These are phyloP conservation scores for Gymnocheta viridis DNA, from an alignment of 2,888 invertebrate genomes.

Conservation along the genomic window DNA sequence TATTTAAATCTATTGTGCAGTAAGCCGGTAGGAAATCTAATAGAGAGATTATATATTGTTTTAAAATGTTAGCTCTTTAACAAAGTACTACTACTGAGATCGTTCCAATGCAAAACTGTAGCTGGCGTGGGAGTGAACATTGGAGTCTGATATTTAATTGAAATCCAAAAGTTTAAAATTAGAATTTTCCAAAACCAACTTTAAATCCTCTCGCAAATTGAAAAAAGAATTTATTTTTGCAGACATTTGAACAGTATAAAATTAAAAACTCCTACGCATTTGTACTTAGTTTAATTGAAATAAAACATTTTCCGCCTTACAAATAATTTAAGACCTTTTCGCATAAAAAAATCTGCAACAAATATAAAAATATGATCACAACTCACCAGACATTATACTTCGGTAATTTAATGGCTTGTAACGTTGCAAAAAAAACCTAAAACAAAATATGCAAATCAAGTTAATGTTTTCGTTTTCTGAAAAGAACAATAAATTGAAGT, in stretches of 20 bases:
- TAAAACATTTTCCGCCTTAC: not conserved
- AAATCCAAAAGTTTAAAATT: too few species aligned
- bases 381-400: conserved; percentile 33
- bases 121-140: too few species aligned
- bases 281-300: not conserved
- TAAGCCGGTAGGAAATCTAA: too few species aligned
- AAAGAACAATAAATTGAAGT: conserved; percentile 29
- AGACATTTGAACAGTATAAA: not conserved
- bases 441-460: conserved; percentile 71
- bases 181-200: too few species aligned
- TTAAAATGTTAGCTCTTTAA: too few species aligned
- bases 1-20: too few species aligned
- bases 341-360: not conserved
- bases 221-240: too few species aligned
- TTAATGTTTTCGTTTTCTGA: conserved; percentile 8
- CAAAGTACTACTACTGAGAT: too few species aligned
- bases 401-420: conserved; percentile 36
- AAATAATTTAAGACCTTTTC: not conserved
- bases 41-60: too few species aligned
- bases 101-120: too few species aligned
- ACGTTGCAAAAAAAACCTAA: conserved; percentile 29
- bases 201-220: too few species aligned
- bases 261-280: conserved; percentile 1
- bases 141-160: too few species aligned
- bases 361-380: conserved; percentile 20